phyloP scores from a whole-genome alignment of 1,140 invertebrate genomes.

The Pogonomyrmex californicus region DNA sequence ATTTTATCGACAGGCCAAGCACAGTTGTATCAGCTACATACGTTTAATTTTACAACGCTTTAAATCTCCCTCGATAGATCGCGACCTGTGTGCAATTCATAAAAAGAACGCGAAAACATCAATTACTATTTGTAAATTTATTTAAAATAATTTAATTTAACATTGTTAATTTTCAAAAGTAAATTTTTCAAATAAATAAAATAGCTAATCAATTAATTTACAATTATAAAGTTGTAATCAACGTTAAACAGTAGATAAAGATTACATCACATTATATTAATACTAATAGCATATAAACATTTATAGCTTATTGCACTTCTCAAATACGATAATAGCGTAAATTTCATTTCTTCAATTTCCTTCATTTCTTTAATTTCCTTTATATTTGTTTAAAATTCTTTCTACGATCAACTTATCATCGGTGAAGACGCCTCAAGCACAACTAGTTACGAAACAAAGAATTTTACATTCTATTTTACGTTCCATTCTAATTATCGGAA shows the following conservation, averaged over 20 bases:
- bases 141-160: conserved; percentile 17
- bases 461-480: not conserved
- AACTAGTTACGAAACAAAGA: not conserved
- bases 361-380: not conserved
- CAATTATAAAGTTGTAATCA: not conserved
- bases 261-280: not conserved
- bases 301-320: not conserved
- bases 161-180: not conserved
- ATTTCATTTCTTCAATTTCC: not conserved
- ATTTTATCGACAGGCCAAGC: conserved; percentile 64
- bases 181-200: not conserved
- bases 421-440: not conserved
- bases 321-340: not conserved
- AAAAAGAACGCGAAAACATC: not conserved
- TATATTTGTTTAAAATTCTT: not conserved
- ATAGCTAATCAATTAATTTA: not conserved
- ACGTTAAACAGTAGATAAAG: not conserved
- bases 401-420: not conserved
- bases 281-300: not conserved
- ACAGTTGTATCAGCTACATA: not conserved
- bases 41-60: conserved; percentile 53
- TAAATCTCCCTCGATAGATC: conserved; percentile 65
- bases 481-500: conserved; percentile 8
- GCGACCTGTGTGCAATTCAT: conserved; percentile 47
- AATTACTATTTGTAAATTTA: not conserved